Evolutionary conservation across 2,797 vertebrate genomes (phyloP).

Genomic region (Pteronotus mesoamericanus): DNA sequence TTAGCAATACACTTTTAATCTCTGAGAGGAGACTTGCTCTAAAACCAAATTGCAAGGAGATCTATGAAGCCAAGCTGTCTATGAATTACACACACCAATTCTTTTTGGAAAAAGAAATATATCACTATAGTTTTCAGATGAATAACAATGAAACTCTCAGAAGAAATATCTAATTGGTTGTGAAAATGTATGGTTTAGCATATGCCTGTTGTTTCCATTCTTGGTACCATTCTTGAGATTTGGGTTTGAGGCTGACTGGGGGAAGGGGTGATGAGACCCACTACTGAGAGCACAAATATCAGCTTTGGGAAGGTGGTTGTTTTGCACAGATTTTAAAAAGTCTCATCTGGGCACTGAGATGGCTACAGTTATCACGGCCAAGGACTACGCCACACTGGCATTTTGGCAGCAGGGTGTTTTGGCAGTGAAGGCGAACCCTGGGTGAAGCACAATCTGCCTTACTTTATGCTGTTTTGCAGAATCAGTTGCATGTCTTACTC

Average conservation of each 20-base stretch:
- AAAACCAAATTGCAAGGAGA: slow-evolving; percentile 26
- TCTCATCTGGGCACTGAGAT: not conserved
- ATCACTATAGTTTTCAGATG: not conserved
- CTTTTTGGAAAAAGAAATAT: not conserved
- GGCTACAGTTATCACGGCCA: not conserved
- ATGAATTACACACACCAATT: not conserved
- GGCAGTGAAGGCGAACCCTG: not conserved
- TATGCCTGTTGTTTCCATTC: not conserved
- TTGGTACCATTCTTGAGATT: not conserved
- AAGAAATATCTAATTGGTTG: not conserved
- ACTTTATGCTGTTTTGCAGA: not conserved
- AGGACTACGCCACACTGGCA: not conserved
- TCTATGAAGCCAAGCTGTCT: not conserved
- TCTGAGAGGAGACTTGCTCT: slow-evolving; percentile 20
- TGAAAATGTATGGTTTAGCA: not conserved
- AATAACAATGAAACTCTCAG: not conserved
- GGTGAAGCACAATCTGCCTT: not conserved
- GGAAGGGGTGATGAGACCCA: not conserved
- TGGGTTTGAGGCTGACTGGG: not conserved
- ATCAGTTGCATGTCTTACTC: slow-evolving; percentile 3
- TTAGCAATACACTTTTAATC: slow-evolving; percentile 17
- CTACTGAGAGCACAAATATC: not conserved
- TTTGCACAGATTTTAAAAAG: not conserved
- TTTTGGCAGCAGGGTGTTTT: not conserved
- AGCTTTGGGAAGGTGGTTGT: not conserved